Conservation (phyloP, 2,888 invertebrate species). For the Noctua janthe region DNA sequence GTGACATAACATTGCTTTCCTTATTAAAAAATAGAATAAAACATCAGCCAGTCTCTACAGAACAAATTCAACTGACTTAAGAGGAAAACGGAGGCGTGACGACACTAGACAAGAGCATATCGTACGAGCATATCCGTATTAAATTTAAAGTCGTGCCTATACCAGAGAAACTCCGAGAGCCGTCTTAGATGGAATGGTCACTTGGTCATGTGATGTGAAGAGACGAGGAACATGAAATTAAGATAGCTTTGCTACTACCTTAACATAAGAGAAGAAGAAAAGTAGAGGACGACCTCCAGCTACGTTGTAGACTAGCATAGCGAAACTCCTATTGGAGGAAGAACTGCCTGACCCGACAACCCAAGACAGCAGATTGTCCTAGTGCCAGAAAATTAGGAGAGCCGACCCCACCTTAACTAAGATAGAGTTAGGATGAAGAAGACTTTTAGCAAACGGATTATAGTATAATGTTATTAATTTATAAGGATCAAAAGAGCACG, state of each 20-base stretch:
- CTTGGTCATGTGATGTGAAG: not conserved
- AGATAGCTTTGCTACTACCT: too few species aligned
- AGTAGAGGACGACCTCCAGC: too few species aligned
- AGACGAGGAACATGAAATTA: not conserved
- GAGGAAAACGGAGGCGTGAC: not conserved
- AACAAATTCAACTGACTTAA: not conserved
- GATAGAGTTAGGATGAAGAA: too few species aligned
- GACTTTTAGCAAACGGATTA: not conserved
- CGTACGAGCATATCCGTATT: not conserved
- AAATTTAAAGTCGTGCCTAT: not conserved
- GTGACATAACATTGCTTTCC: not conserved
- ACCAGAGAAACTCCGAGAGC: not conserved
- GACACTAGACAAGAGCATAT: not conserved
- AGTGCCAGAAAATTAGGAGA: too few species aligned
- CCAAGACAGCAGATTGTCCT: too few species aligned
- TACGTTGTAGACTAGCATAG: too few species aligned
- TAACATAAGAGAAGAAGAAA: too few species aligned
- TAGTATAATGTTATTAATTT: not conserved
- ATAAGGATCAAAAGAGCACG: not conserved
- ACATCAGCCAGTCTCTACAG: not conserved
- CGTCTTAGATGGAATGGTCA: not conserved
- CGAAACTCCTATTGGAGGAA: too few species aligned
- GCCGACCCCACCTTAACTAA: too few species aligned
- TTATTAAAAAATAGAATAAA: not conserved
- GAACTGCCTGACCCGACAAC: too few species aligned